A percentile compares a stretch with the other conserved stretches of the same genome.
Conservation (phyloP, 2,113 vertebrate genomes). For the Elanoides forficatus region DNA sequence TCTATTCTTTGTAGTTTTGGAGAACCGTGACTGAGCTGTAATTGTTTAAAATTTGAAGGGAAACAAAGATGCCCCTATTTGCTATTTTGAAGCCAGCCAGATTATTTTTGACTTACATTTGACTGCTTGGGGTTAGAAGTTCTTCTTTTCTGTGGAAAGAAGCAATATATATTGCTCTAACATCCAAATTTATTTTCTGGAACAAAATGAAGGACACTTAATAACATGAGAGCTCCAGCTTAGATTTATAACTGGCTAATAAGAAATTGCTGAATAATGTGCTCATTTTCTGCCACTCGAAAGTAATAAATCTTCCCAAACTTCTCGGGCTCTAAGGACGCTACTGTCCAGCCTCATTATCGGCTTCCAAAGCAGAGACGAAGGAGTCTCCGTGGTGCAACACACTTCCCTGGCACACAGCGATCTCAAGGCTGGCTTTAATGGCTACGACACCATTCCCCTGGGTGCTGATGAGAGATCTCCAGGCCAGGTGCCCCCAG, state of each 20-base stretch:
- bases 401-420: neutral
- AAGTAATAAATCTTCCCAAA: neutral
- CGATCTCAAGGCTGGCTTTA: neutral
- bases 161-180: neutral
- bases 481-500: accelerated
- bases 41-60: neutral
- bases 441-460: accelerated
- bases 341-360: neutral
- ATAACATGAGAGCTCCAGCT: neutral
- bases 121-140: neutral
- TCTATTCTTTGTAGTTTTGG: neutral
- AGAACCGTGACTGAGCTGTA: neutral
- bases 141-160: neutral
- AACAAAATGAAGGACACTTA: neutral
- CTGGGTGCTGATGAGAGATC: neutral
- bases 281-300: neutral
- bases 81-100: neutral
- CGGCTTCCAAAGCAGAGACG: neutral
- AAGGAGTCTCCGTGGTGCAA: neutral
- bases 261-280: neutral
- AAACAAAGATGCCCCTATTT: neutral
- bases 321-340: accelerated
- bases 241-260: neutral
- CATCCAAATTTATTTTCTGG: neutral
- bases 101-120: neutral